Evolutionary conservation across 2,888 invertebrate species (phyloP), one percentile per base, ranked within the genome.

Genomic region (Heliconius hortense): DNA sequence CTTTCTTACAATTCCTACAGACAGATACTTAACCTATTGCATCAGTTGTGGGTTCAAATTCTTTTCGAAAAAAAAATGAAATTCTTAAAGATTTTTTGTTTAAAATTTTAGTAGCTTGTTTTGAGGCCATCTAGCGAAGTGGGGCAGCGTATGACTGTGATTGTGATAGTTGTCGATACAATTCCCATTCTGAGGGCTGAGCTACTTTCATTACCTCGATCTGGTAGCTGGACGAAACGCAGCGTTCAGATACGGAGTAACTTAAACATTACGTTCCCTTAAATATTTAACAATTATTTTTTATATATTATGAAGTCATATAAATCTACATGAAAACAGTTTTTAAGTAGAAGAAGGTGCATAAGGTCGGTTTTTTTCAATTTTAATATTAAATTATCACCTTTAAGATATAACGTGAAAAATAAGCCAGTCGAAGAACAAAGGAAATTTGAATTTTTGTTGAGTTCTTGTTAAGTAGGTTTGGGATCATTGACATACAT

Each of bases 1-100:
- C 64, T n/a, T 31, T 26, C 73, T 76, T 84, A 24, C n/a, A 64
- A 64, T 64, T 66, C 24, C 24, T 35, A 64, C 10, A 35, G 31
- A 35, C n/a, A 7, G 11, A 35, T 11, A 10, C 24, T 13, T 66
- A 39, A 39, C n/a, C 35, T 66, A 66, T 66, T 64, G 64, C 64
- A 5, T 21, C 64, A 64, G 64, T 64, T 35, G n/a, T n/a, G 1
- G 31, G 64, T 64, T 64, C 64, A 31, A 28, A 64, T 48, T 48
- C 15, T 48, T 5, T 18, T 48, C 18, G 15, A 48, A 4, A 2
- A 48, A 18, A 5, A 48, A 39, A 48, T 0, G 5, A 7, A 48
- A 18, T 18, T 18, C 48, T 48, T 48, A 7, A 48, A 5, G 5
- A 18, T 48, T 48, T 53, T 53, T 53, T 21, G 21, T 21, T 53